Base-by-base conservation (phyloP, 2,888 invertebrate species). In the Horisme vitalbata region DNA sequence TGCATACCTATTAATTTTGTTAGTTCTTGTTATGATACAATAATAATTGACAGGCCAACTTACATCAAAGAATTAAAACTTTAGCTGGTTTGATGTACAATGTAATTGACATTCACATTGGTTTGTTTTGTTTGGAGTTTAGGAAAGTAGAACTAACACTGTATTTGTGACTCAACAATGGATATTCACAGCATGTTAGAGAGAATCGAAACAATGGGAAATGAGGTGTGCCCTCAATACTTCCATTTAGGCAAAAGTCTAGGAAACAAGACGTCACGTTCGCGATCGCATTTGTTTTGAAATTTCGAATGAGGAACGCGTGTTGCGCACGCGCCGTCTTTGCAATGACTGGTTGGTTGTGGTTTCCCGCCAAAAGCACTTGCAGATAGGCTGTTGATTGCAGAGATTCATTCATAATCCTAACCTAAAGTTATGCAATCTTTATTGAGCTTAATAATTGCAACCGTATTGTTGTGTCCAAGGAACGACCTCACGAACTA, bases 141-240 rank as follows among this genome's bases (percentile, higher is more conserved):
- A 78, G 58, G 84, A 87, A 87, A 87, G 84, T 87, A 77, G 79
- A 87, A 86, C 85, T 86, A 84, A 86, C 82, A 83, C 82, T 77
- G 68, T 76, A 80, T 79, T 86, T 85, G 74, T 85, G 55, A 57
- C 57, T 62, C 57, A 74, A 83, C 85, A 86, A 86, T 78, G 75
- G 79, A 81, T 82, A 72, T 82, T 85, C 83, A 85, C 88, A 82
- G 77, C 75, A 75, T 80, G 74, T 83, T 79, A 83, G 68, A 80
- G 59, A 79, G 79, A 79, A 78, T 82, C 52, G 60, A 55, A 71
- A 81, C 83, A 85, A 86, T 70, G 64, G 77, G 65, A 75, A 85
- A 84, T 77, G 80, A 84, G 83, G 70, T 75, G 77, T 80, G 86
- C 65, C 83, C 86, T 81, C 88, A 83, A 84, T 86, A 80, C 76